Evolutionary conservation across 2,888 invertebrate species (phyloP).

Genomic region (Syritta pipiens): DNA sequence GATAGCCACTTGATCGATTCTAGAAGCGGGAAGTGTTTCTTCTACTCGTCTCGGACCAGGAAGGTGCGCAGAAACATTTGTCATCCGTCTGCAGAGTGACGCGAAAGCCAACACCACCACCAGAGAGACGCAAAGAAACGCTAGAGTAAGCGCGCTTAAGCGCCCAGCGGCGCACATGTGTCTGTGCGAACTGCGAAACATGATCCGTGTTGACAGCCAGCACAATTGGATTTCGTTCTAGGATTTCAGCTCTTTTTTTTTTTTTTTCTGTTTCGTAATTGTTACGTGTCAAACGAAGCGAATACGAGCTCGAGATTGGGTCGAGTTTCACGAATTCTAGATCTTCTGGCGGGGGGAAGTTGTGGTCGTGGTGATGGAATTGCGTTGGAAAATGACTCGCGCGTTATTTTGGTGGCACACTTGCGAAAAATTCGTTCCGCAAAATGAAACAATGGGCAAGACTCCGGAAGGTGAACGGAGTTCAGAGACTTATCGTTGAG

Average conservation of each 20-base stretch:
- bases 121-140: conserved; percentile 6
- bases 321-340: conserved; percentile 36
- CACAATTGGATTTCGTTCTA: conserved; percentile 37
- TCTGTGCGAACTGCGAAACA: conserved; percentile 13
- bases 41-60: conserved; percentile 5
- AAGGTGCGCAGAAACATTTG: conserved; percentile 25
- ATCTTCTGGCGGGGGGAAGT: background rate
- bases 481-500: too few species aligned
- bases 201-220: conserved; percentile 24
- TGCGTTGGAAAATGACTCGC: background rate
- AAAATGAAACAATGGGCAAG: too few species aligned
- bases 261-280: conserved; percentile 48
- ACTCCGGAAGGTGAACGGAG: too few species aligned
- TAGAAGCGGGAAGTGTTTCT: conserved; percentile 26
- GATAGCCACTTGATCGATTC: conserved; percentile 21
- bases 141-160: conserved; percentile 9
- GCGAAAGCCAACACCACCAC: conserved; percentile 19
- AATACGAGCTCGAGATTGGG: background rate
- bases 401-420: too few species aligned
- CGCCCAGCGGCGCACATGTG: background rate
- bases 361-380: too few species aligned
- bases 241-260: too few species aligned
- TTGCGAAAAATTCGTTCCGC: too few species aligned
- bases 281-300: conserved; percentile 44
- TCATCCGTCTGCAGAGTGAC: background rate